Conservation (phyloP, 92 coral and sea anemone species). For the Actinernus sp. region DNA sequence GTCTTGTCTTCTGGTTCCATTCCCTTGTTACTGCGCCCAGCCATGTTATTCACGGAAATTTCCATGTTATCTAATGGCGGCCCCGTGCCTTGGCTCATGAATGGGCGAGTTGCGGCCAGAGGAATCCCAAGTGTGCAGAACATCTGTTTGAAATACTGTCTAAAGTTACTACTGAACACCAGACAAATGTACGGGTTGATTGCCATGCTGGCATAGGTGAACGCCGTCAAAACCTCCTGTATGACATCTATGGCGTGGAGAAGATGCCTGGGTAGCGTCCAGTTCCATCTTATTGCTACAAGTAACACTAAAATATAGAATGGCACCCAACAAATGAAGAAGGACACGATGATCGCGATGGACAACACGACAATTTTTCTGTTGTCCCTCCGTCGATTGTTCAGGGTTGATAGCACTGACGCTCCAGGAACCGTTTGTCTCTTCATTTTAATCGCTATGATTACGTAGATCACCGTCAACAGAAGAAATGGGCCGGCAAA, state of each 20-base stretch:
- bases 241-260: background rate
- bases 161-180: conserved; percentile 30
- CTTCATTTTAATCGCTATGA: conserved; percentile 11
- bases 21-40: too few relatives aligned
- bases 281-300: background rate
- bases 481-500: conserved; percentile 8
- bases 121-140: conserved; percentile 1
- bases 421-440: conserved; percentile 23
- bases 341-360: background rate
- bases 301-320: conserved; percentile 7
- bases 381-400: conserved; percentile 12
- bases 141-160: background rate
- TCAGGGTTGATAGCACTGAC: background rate
- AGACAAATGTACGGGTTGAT: conserved; percentile 23
- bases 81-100: background rate
- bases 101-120: background rate
- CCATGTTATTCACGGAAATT: conserved; percentile 3
- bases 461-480: background rate
- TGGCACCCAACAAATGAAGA: conserved; percentile 27
- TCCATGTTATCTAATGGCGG: conserved; percentile 5
- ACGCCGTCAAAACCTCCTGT: background rate
- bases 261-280: background rate
- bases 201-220: conserved; percentile 30
- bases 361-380: conserved; percentile 7
- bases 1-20: too few relatives aligned